Base-by-base conservation (phyloP, 2,888 invertebrate species). In the Tryphoninae sp. region DNA sequence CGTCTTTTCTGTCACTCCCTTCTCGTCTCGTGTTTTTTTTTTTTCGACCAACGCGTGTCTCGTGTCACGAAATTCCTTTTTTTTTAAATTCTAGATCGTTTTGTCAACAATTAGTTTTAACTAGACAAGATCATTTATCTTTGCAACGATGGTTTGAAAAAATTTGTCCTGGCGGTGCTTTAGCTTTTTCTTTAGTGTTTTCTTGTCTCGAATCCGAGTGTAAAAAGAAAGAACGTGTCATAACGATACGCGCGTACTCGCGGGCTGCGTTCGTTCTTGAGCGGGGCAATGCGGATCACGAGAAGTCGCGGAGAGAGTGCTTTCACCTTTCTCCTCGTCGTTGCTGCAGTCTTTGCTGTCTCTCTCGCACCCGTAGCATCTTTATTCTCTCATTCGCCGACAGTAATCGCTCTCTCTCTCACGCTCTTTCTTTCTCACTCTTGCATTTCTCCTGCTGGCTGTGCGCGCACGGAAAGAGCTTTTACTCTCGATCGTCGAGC, bases 241-340 rank as follows among this genome's bases (percentile, higher is more conserved):
- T 33, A 26, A 23, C 2, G 26, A 59, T 71, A 68, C 72, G 68
- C 64, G 78, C 74, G 69, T 49, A 62, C 67, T 83, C 65, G 19
- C 19, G 19, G 19, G 19, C 1, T 23, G 69, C 80, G 42, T 26
- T 45, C 26, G 45, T 79, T 76, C 71, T 61, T 53, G 71, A 65
- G 40, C 26, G 65, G 68, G 75, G 67, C 61, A 67, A 65, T 23
- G 71, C 55, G 40, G 64, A 58, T 72, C 40, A 51, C 26, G 68
- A 42, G 51, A 22, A 68, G 33, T 68, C 19, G 72, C 72, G 76
- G 89, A 88, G 90, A 90, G 90, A 91, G 90, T 91, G 89, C 91
- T 91, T 91, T 91, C 91, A 91, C 91, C 91, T 91, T 91, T 91
- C 91, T 91, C 90, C 88, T 51, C 65, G 58, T 76, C 62, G 76